These are phyloP conservation scores for Alethe castanea DNA, from an alignment of 2,113 vertebrate genomes.

Conservation along the genomic window DNA sequence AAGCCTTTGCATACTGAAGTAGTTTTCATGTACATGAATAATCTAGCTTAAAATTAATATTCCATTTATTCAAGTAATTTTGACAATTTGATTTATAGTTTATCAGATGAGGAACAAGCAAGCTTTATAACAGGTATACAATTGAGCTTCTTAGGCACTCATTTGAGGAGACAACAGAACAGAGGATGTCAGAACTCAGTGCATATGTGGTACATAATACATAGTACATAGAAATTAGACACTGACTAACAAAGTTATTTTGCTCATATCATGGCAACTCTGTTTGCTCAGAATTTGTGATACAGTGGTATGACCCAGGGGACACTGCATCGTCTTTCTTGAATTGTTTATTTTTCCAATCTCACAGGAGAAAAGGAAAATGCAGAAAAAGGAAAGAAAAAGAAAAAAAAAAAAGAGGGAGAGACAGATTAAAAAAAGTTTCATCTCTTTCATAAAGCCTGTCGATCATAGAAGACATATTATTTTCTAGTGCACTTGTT, in stretches of 20 bases:
- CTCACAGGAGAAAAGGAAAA: neutral
- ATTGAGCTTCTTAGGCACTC: neutral
- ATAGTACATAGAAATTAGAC: neutral
- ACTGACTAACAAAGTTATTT: neutral
- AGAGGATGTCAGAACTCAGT: neutral
- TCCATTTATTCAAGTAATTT: neutral
- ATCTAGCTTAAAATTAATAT: neutral
- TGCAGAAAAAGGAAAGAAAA: fast-evolving
- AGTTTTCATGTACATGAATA: neutral
- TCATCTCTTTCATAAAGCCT: neutral
- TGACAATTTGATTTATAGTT: neutral
- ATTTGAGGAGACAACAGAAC: neutral
- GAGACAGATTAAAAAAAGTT: fast-evolving
- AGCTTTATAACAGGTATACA: neutral
- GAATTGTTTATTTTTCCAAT: neutral
- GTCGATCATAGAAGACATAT: neutral
- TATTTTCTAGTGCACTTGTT: neutral
- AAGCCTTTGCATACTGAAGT: neutral
- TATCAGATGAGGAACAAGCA: neutral
- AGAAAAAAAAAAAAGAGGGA: fast-evolving
- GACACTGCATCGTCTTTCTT: neutral
- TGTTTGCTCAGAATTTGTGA: neutral
- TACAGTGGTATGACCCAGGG: neutral
- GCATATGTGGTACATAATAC: neutral
- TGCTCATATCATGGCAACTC: neutral